phyloP scores from a whole-genome alignment of 2,797 vertebrate species.

The Rhynchotus rufescens region DNA sequence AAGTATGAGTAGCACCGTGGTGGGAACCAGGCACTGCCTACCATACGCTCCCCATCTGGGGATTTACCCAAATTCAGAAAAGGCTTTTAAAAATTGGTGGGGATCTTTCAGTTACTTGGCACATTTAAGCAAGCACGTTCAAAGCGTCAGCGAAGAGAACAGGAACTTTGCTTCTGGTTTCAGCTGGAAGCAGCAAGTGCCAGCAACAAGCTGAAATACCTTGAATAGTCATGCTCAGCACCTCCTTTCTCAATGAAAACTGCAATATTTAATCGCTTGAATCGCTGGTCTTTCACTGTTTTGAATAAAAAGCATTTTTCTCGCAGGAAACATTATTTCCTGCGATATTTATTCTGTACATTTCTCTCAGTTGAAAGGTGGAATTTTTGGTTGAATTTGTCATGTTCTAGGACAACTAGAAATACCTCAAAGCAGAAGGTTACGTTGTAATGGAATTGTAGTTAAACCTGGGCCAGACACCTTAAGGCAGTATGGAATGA shows the following conservation, averaged over 20 bases:
- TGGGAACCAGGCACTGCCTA: not conserved
- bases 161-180: not conserved
- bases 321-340: conserved; percentile 51
- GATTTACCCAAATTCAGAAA: not conserved
- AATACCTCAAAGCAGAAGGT: not conserved
- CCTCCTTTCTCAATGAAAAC: conserved; percentile 29
- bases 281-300: not conserved
- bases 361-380: not conserved
- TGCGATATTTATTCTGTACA: not conserved
- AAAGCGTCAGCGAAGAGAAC: not conserved
- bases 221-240: conserved; percentile 50
- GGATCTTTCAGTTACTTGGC: not conserved
- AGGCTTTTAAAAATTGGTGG: not conserved
- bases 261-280: conserved; percentile 60
- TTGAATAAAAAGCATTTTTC: conserved; percentile 13
- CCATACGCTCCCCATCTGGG: not conserved
- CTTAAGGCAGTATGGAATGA: conserved; percentile 5
- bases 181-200: not conserved
- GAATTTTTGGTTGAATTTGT: conserved; percentile 23
- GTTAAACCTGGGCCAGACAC: not conserved
- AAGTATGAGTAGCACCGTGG: not conserved
- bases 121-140: not conserved
- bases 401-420: conserved; percentile 28
- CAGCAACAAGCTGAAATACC: not conserved
- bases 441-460: not conserved